These are phyloP conservation scores for Conus canariensis DNA, from an alignment of 2,888 invertebrate species.

Conservation along the genomic window DNA sequence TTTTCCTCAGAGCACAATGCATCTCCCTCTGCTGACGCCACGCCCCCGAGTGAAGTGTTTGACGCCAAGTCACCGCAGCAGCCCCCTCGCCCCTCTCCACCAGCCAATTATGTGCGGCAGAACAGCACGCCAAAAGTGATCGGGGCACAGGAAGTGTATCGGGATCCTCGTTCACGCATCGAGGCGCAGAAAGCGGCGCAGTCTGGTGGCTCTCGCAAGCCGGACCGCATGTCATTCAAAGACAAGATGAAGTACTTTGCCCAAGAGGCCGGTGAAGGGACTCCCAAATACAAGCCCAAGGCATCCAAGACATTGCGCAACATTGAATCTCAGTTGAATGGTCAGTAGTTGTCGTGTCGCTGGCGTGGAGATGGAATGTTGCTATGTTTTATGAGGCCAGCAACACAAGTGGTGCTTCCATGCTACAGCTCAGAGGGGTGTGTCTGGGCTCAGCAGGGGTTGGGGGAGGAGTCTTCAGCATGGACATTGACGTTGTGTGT, in stretches of 20 bases:
- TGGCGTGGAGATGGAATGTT: background rate
- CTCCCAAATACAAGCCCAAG: conserved; percentile 96
- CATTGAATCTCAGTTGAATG: conserved; percentile 74
- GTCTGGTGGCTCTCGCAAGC: conserved; percentile 40
- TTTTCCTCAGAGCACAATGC: conserved; percentile 73
- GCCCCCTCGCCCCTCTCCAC: conserved; percentile 1
- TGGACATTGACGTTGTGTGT: background rate
- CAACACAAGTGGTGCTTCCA: conserved; percentile 10
- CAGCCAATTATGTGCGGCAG: conserved; percentile 36
- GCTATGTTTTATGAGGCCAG: background rate
- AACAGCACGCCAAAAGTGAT: conserved; percentile 95
- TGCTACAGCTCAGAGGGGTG: background rate
- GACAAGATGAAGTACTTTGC: conserved; percentile 99
- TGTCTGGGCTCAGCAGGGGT: background rate
- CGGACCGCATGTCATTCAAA: conserved; percentile 95
- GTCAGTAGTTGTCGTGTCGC: conserved; percentile 56
- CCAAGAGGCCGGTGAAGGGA: conserved; percentile 95
- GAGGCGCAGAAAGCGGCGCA: conserved; percentile 84
- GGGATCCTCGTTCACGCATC: conserved; percentile 94
- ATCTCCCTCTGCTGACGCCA: conserved; percentile 58
- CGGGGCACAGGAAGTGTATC: conserved; percentile 98
- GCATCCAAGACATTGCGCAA: conserved; percentile 91
- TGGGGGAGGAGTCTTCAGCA: background rate
- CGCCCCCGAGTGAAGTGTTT: conserved; percentile 47
- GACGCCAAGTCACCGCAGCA: conserved; percentile 38